Base-by-base conservation (phyloP, 2,113 vertebrate species). In the Notothenia rossii region DNA sequence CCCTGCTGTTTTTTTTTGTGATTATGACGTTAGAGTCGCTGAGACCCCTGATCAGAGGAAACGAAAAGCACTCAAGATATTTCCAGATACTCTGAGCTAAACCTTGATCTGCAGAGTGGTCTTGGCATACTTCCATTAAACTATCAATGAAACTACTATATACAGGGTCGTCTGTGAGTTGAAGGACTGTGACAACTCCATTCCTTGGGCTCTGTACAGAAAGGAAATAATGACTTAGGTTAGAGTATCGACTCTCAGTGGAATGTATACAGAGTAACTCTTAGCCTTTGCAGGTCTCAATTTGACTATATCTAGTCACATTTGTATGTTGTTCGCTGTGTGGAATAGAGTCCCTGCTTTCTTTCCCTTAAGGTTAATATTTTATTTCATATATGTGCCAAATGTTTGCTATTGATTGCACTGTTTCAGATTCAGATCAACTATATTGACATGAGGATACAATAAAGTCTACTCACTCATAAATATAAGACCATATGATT, bases 61-160 rank as follows among this genome's bases (percentile, higher is more conserved):
- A 83, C 72, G 25, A 20, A 83, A 53, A 83, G 60, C 54, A 70
- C 75, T 68, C 69, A 43, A 40, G 75, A 84, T 75, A 84, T 83
- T 78, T 69, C 1, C 29, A 51, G 25, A 51, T 20, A 50, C 73
- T 75, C 51, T 2, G 2, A 59, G 65, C 68, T 63, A 46, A 76
- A 69, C 74, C 77, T 75, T 79, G 51, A 85, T 81, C 84, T 72
- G 51, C 55, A 79, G 53, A 79, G 49, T 56, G 70, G 33, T 40
- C 36, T 40, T 40, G 36, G 36, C 36, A 40, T 40, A 40, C 7
- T 40, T 40, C 36, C 7, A 36, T 36, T 36, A 40, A 40, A 40
- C 36, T 40, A 40, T 40, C 36, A 40, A 40, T 40, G 36, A 40
- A 40, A 40, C 36, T 48, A 55, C 10, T 15, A 20, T 18, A 36